Conservation (phyloP, 2,888 invertebrate genomes). For the Molorchus minor region DNA sequence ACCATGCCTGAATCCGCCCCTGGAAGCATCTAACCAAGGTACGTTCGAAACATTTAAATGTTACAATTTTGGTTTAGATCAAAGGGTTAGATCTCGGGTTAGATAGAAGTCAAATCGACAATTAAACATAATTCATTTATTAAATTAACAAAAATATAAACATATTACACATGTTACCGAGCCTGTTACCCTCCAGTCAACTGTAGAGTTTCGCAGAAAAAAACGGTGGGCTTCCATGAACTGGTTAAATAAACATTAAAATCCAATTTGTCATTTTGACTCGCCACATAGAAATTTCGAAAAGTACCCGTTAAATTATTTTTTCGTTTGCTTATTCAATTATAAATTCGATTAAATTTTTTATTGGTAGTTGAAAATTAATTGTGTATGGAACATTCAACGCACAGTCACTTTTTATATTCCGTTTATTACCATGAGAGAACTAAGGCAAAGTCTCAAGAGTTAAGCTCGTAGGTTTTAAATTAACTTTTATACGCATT, state of each 20-base stretch:
- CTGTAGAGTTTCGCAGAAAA: no score
- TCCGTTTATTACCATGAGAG: slow-evolving; percentile 6
- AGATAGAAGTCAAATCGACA: no score
- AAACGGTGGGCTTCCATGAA: not conserved
- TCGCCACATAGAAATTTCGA: not conserved
- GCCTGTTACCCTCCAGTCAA: no score
- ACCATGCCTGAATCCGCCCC: no score
- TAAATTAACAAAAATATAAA: no score
- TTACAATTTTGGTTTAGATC: no score
- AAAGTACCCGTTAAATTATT: slow-evolving; percentile 2
- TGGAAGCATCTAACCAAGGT: no score
- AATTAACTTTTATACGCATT: slow-evolving; percentile 1
- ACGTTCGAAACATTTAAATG: no score
- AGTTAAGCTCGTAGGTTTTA: not conserved
- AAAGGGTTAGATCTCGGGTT: no score
- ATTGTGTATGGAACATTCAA: slow-evolving; percentile 36
- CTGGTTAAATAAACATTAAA: slow-evolving; percentile 11
- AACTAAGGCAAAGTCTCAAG: not conserved
- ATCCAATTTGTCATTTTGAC: slow-evolving; percentile 12
- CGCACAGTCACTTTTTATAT: slow-evolving; percentile 1
- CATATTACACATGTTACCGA: no score
- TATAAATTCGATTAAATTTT: slow-evolving; percentile 31
- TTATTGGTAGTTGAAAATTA: slow-evolving; percentile 51
- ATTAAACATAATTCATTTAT: no score
- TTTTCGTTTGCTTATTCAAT: slow-evolving; percentile 19